These are phyloP conservation scores for Drosophila repletoides DNA, from an alignment of 1,140 invertebrate species.

Conservation along the genomic window DNA sequence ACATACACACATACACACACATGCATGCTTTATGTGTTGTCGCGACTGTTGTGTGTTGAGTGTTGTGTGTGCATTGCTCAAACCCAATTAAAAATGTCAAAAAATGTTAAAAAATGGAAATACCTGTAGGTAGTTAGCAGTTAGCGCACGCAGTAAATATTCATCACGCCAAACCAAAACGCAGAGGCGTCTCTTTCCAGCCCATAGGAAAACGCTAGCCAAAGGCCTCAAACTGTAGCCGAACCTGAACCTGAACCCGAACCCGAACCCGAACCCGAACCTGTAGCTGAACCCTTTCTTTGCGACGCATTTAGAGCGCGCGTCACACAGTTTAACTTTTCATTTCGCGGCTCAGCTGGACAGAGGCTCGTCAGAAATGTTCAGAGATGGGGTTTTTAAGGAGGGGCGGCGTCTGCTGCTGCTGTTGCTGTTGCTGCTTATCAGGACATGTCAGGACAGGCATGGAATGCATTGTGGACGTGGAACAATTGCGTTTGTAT, in stretches of 20 bases:
- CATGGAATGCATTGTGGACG: constrained; percentile 74
- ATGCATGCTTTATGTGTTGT: constrained; percentile 13
- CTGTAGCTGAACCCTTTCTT: not conserved
- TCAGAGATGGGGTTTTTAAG: not conserved
- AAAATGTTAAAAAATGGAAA: constrained; percentile 79
- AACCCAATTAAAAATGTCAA: constrained; percentile 81
- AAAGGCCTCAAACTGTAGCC: not conserved
- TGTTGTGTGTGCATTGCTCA: constrained; percentile 49
- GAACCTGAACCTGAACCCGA: not conserved
- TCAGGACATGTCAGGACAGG: constrained; percentile 72
- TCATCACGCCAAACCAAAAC: constrained; percentile 68
- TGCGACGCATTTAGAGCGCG: constrained; percentile 45
- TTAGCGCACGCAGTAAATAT: constrained; percentile 81
- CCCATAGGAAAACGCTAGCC: constrained; percentile 12
- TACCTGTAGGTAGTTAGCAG: constrained; percentile 81
- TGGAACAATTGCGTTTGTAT: constrained; percentile 80
- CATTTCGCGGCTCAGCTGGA: constrained; percentile 63
- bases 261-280: not conserved
- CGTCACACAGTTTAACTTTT: constrained; percentile 81
- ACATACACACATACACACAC: constrained; percentile 21
- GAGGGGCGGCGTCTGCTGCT: not conserved
- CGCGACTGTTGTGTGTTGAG: not conserved
- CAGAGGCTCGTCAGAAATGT: constrained; percentile 5
- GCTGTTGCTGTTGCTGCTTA: constrained; percentile 67
- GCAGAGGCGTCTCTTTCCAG: no score